Evolutionary conservation across 2,113 vertebrate genomes (phyloP), one percentile per base, ranked within the genome.

Genomic region (Apteryx mantelli): DNA sequence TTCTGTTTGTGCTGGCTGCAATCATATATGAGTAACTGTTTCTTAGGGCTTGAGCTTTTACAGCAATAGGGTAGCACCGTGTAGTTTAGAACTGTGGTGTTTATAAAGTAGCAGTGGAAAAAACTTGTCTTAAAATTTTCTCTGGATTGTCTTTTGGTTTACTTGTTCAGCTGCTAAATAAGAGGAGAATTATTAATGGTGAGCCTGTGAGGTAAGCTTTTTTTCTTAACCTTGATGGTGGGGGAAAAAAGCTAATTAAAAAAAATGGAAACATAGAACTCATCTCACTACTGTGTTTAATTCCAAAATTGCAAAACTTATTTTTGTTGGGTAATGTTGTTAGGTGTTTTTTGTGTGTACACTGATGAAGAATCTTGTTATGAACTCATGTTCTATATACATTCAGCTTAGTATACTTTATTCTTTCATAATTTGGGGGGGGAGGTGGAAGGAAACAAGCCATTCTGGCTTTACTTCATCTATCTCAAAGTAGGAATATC

Each of bases 21-120:
- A 2, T 40, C 16, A 19, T 11, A 34, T 60, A 14, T 7, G 73
- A 30, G 24, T 0, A 9, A 13, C 34, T 13, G 18, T 40, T 77
- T 79, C 44, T 60, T 13, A 28, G 12, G 34, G 40, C 4, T 5
- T 3, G 7, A 6, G 7, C 21, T 3, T 24, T 28, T 34, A 7
- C 9, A 30, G 1, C 1, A 9, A 18, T 7, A 36, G n/a, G 36
- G 28, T 4, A 25, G 46, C 9, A 15, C 28, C 40, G 21, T 42
- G 46, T 36, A 3, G 24, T 81, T 86, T 34, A 50, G 38, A 87
- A 21, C 38, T 13, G 7, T 15, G 32, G 5, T 75, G 16, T n/a
- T 82, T 22, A 8, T 5, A 64, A 25, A 46, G 28, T 42, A 66
- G 21, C 14, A 30, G 56, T 56, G 61, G 76, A 14, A 7, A 90